A percentile compares a stretch with the other conserved stretches of the same genome.
These are phyloP conservation scores for Sebastolobus alascanus DNA, from an alignment of 2,797 vertebrate species.

Conservation along the genomic window DNA sequence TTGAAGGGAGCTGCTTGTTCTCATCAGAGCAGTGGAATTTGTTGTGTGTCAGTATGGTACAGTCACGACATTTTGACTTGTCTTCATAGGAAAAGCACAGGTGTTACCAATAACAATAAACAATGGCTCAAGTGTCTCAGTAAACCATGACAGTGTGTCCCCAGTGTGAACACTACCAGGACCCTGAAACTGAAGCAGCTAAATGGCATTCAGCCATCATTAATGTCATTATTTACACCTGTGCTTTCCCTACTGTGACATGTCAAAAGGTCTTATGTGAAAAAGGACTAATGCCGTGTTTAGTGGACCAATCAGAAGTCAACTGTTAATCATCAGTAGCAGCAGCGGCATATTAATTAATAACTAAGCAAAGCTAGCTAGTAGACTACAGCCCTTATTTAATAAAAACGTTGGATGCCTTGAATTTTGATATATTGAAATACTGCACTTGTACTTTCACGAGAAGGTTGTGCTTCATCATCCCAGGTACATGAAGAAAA, in stretches of 20 bases:
- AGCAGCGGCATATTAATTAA: not conserved
- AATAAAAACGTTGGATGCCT: not conserved
- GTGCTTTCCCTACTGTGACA: not conserved
- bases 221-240: not conserved
- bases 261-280: not conserved
- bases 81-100: too few relatives aligned
- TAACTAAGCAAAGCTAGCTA: not conserved
- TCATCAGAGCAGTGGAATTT: not conserved
- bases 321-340: not conserved
- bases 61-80: too few relatives aligned
- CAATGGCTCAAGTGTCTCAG: not conserved
- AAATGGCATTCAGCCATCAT: not conserved
- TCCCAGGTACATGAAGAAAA: slow-evolving; percentile 2
- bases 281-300: not conserved
- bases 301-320: not conserved
- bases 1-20: too few relatives aligned
- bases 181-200: not conserved
- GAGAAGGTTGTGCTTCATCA: slow-evolving; percentile 5
- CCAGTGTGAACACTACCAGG: not conserved
- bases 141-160: not conserved
- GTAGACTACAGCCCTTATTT: not conserved
- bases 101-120: not conserved
- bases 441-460: not conserved
- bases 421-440: not conserved
- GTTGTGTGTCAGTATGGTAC: not conserved